phyloP scores from a whole-genome alignment of 2,113 vertebrate genomes.

The Pseudorasbora parva region DNA sequence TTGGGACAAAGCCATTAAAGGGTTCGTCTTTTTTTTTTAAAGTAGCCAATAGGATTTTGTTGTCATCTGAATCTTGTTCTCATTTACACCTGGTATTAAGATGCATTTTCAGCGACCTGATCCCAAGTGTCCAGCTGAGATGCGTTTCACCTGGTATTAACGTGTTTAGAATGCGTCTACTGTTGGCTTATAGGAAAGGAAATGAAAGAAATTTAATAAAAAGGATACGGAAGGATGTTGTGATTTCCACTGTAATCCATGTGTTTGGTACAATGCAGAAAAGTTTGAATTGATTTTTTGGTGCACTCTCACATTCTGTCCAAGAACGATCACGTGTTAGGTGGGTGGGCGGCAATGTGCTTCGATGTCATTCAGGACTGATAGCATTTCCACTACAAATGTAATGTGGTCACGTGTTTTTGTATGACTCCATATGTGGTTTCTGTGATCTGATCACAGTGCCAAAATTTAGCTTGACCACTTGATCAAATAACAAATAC shows the following conservation, averaged over 20 bases:
- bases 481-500: neutral
- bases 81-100: neutral
- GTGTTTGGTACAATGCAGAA: neutral
- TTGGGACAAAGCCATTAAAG: neutral
- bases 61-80: neutral
- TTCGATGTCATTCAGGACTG: neutral
- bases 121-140: neutral
- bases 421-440: neutral
- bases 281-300: neutral
- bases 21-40: neutral
- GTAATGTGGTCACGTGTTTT: neutral
- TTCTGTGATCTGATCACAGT: neutral
- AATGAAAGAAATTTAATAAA: neutral
- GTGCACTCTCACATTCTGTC: neutral
- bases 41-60: neutral
- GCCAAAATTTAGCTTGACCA: too few relatives aligned
- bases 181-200: neutral
- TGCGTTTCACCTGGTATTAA: neutral
- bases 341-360: neutral
- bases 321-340: neutral
- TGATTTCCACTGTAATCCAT: too few relatives aligned
- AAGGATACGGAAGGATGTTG: neutral
- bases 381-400: neutral
- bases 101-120: neutral
- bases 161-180: neutral